Evolutionary conservation across 1,140 invertebrate genomes (phyloP).

Genomic region (Drosophila tristis): DNA sequence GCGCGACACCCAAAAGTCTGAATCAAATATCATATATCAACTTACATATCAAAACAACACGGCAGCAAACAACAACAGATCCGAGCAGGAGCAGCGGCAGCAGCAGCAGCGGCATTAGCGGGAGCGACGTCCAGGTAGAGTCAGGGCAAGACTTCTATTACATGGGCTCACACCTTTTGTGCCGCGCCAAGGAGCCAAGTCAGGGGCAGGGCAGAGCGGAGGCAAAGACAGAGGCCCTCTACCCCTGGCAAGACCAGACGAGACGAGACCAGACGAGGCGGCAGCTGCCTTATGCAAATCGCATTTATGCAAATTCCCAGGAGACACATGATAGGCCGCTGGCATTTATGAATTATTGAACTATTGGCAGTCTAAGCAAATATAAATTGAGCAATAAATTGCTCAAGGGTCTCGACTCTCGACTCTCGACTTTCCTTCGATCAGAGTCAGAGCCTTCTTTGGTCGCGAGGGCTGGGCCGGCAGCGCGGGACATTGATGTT

Average conservation of each 20-base stretch:
- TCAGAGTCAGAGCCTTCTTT: constrained; percentile 3
- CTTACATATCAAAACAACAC: constrained; percentile 77
- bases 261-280: constrained; percentile 1
- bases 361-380: constrained; percentile 81
- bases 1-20: constrained; percentile 45
- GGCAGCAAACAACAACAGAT: constrained; percentile 68
- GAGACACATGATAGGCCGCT: constrained; percentile 56
- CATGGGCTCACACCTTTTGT: constrained; percentile 72
- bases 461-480: too few relatives aligned
- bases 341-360: constrained; percentile 77
- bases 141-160: constrained; percentile 48
- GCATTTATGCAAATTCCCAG: constrained; percentile 66
- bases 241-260: neutral
- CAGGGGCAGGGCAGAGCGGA: neutral
- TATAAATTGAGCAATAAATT: constrained; percentile 81
- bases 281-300: constrained; percentile 75
- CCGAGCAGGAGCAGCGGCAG: neutral
- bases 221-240: neutral
- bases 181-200: constrained; percentile 18
- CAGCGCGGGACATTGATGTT: neutral
- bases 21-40: constrained; percentile 83
- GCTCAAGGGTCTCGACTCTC: constrained; percentile 8
- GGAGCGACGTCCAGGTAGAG: constrained; percentile 47
- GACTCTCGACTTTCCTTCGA: neutral
- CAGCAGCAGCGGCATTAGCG: neutral